A percentile compares a stretch with the other conserved stretches of the same genome.
phyloP scores from a whole-genome alignment of 2,113 vertebrate species.

The Perca fluviatilis region DNA sequence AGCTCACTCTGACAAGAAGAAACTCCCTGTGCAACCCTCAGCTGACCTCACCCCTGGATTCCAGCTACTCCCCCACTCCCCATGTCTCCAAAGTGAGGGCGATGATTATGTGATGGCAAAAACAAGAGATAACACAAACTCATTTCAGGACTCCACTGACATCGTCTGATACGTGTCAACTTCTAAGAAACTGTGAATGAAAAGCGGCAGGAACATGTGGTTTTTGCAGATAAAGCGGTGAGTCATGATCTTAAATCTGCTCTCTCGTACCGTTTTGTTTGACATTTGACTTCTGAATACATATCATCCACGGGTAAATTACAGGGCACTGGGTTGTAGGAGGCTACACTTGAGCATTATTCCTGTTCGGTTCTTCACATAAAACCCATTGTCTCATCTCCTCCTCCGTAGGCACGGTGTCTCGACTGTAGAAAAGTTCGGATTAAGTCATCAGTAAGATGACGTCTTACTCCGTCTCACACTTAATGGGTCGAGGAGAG shows the following conservation, averaged over 20 bases:
- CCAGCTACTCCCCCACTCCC: conserved; percentile 57
- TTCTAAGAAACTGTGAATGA: conserved; percentile 40
- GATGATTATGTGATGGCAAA: conserved; percentile 48
- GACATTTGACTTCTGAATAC: conserved; percentile 55
- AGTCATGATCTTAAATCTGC: conserved; percentile 33
- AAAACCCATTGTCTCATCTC: conserved; percentile 47
- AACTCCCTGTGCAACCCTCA: conserved; percentile 48
- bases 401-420: conserved; percentile 12
- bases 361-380: conserved; percentile 10
- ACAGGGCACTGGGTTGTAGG: conserved; percentile 42
- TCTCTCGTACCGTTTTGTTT: conserved; percentile 32
- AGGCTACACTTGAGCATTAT: conserved; percentile 38
- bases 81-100: conserved; percentile 14
- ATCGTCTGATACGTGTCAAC: conserved; percentile 24
- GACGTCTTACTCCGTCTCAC: conserved; percentile 68
- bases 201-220: conserved; percentile 31
- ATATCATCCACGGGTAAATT: conserved; percentile 55
- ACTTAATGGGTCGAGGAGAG: conserved; percentile 61
- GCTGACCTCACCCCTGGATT: conserved; percentile 62
- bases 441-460: conserved; percentile 77
- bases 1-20: conserved; percentile 47
- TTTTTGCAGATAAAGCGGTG: conserved; percentile 39
- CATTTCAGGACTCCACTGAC: conserved; percentile 22
- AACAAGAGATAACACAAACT: conserved; percentile 58
- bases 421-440: conserved; percentile 66